phyloP scores from a whole-genome alignment of 2,797 vertebrate species.

The Sebastes diaconus region DNA sequence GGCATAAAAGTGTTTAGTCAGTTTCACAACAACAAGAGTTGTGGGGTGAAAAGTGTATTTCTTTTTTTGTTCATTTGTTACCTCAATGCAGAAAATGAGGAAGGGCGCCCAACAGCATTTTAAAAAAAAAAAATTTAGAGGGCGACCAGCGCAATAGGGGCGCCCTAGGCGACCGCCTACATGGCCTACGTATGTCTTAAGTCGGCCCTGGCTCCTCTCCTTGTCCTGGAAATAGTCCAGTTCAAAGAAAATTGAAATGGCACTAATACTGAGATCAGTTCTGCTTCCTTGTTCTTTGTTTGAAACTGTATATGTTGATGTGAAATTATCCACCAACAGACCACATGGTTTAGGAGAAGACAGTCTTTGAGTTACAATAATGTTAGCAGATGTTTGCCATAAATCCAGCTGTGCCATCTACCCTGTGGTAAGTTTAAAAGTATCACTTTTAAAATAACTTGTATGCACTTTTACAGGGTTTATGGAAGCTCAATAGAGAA shows the following conservation, averaged over 20 bases:
- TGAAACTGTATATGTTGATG: constrained; percentile 33
- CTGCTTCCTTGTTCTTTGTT: constrained; percentile 24
- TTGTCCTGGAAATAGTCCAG: not conserved
- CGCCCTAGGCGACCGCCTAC: too few relatives aligned
- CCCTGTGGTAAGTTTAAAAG: not conserved
- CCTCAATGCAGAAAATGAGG: too few relatives aligned
- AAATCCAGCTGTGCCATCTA: not conserved
- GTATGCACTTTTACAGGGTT: not conserved
- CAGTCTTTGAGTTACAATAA: constrained; percentile 12
- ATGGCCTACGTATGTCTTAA: too few relatives aligned
- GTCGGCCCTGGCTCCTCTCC: not conserved
- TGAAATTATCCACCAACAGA: constrained; percentile 30
- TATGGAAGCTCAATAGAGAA: not conserved
- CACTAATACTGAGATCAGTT: not conserved
- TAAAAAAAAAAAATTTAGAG: too few relatives aligned
- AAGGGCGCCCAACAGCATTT: too few relatives aligned
- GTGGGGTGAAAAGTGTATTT: too few relatives aligned
- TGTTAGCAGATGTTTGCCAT: not conserved
- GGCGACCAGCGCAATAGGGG: too few relatives aligned
- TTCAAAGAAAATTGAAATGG: not conserved
- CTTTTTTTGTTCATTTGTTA: too few relatives aligned
- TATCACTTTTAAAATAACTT: not conserved
- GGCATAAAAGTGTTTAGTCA: too few relatives aligned
- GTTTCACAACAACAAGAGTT: too few relatives aligned
- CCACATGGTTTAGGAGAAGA: constrained; percentile 31